These are phyloP conservation scores for Nomada ferruginata DNA, from an alignment of 2,888 invertebrate species.

Conservation along the genomic window DNA sequence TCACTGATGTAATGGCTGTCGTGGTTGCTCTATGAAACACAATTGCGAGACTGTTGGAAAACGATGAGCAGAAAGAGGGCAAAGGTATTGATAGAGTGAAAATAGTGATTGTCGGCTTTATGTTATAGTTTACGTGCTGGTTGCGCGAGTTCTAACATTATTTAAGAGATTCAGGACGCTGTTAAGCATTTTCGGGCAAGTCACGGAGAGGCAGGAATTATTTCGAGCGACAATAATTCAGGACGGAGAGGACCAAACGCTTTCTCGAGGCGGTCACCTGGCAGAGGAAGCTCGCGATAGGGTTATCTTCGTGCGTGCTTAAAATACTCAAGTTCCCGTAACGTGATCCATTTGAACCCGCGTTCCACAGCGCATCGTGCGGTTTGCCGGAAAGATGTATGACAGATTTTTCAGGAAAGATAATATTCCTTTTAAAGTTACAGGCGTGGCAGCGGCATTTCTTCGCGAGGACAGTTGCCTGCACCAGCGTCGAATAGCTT, in stretches of 20 bases:
- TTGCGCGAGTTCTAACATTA: too few species aligned
- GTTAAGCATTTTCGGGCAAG: not conserved
- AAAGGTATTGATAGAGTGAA: too few species aligned
- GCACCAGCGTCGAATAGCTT: not conserved
- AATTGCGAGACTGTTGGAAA: too few species aligned
- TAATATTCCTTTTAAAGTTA: not conserved
- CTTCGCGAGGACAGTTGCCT: not conserved
- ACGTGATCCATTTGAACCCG: conserved; percentile 32
- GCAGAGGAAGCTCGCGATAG: conserved; percentile 33
- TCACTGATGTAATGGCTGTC: too few species aligned
- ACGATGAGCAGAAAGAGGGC: too few species aligned
- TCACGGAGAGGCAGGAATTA: conserved; percentile 1
- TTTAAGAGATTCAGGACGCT: too few species aligned
- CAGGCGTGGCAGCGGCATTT: not conserved
- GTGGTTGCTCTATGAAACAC: too few species aligned
- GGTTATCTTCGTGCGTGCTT: conserved; percentile 53
- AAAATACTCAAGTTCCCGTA: conserved; percentile 47
- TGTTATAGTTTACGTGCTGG: too few species aligned
- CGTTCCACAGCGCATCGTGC: conserved; percentile 11
- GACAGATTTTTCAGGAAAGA: conserved; percentile 30
- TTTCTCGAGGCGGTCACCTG: conserved; percentile 5
- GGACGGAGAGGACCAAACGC: not conserved
- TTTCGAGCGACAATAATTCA: conserved; percentile 14
- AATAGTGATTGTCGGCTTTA: too few species aligned
- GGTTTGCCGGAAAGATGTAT: conserved; percentile 18